A percentile compares a stretch with the other conserved stretches of the same genome.
phyloP scores from a whole-genome alignment of 1,140 invertebrate species.

The Drosophila asahinai region DNA sequence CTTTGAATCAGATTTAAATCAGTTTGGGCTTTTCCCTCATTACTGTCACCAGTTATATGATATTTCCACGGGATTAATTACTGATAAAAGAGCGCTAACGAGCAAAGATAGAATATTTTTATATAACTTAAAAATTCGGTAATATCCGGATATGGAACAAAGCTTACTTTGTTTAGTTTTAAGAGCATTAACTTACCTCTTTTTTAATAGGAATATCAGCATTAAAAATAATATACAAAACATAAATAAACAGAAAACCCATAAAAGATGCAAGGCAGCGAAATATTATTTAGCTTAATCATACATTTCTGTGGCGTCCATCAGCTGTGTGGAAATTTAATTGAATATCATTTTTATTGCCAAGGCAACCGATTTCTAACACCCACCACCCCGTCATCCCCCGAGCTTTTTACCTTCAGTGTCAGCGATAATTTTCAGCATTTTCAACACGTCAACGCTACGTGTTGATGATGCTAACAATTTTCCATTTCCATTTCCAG shows the following conservation, averaged over 20 bases:
- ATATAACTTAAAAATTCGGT: too few relatives aligned
- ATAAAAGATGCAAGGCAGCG: conserved; percentile 2
- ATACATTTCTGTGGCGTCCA: conserved; percentile 62
- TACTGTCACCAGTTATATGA: too few relatives aligned
- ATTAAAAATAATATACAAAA: conserved; percentile 1
- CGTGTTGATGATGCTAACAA: conserved; percentile 72
- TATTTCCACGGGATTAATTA: too few relatives aligned
- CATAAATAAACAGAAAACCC: conserved; percentile 7
- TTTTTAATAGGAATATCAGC: not conserved
- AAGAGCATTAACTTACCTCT: not conserved
- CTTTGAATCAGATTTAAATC: too few relatives aligned
- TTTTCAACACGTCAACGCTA: conserved; percentile 72
- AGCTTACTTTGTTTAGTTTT: not conserved
- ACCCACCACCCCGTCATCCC: too few relatives aligned
- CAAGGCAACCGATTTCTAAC: conserved; percentile 36
- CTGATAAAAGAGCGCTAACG: too few relatives aligned
- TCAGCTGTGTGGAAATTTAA: conserved; percentile 60
- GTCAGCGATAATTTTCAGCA: conserved; percentile 57
- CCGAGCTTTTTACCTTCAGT: not conserved
- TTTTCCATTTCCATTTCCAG: conserved; percentile 55
- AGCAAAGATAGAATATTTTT: too few relatives aligned
- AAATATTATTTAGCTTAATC: conserved; percentile 63
- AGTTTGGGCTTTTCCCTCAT: too few relatives aligned
- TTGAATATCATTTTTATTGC: conserved; percentile 77
- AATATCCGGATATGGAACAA: too few relatives aligned